phyloP scores from a whole-genome alignment of 2,888 invertebrate species.

The Laspeyria flexula region DNA sequence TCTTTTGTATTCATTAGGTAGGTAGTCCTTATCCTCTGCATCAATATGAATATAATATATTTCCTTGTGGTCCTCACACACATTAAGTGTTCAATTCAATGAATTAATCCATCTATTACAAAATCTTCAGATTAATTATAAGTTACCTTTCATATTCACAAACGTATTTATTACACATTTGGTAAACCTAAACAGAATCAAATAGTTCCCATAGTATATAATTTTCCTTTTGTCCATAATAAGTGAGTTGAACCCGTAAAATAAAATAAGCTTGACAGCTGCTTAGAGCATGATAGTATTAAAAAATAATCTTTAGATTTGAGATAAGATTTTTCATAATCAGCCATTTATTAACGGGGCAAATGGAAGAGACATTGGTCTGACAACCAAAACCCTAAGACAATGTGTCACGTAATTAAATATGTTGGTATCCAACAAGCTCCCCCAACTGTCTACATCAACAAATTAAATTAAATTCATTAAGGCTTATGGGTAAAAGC shows the following conservation, averaged over 20 bases:
- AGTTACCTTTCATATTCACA: background rate
- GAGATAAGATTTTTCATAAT: background rate
- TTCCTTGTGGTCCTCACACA: background rate
- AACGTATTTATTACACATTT: too few species aligned
- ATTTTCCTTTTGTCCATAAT: too few species aligned
- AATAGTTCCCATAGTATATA: too few species aligned
- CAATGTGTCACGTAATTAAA: too few species aligned
- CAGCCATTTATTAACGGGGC: background rate
- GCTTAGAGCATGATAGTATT: background rate
- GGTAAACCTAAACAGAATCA: too few species aligned
- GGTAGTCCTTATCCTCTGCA: background rate
- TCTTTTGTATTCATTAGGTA: background rate
- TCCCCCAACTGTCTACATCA: background rate
- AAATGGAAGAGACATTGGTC: too few species aligned
- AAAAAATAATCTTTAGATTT: background rate
- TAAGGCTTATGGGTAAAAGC: constrained; percentile 34
- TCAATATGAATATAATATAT: background rate
- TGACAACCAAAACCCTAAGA: too few species aligned
- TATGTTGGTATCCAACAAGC: background rate
- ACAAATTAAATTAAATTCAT: constrained; percentile 1
- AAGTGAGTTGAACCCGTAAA: background rate
- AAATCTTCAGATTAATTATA: background rate
- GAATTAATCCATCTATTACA: background rate
- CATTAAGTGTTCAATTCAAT: background rate
- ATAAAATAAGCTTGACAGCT: background rate